Conservation (phyloP, 2,888 invertebrate genomes). For the Sialis lutaria region DNA sequence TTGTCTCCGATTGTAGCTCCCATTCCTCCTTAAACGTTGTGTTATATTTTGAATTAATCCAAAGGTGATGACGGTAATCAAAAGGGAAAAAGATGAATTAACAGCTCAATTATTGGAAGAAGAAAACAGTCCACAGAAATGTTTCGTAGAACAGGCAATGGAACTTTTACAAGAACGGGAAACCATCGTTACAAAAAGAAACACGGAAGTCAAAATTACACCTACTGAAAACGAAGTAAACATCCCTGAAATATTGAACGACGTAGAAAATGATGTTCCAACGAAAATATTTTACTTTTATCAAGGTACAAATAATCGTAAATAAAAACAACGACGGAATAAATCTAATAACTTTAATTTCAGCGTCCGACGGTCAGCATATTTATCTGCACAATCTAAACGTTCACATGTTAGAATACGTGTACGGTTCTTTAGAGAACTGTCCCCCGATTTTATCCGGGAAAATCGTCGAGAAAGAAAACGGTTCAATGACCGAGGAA, state of each 20-base stretch:
- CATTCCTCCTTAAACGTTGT: too few relatives aligned
- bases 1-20: too few relatives aligned
- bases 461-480: slow-evolving; percentile 73
- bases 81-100: slow-evolving; percentile 54
- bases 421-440: slow-evolving; percentile 65
- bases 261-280: slow-evolving; percentile 16
- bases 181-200: slow-evolving; percentile 16
- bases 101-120: slow-evolving; percentile 40
- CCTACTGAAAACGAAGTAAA: slow-evolving; percentile 17
- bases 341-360: slow-evolving; percentile 20
- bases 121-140: slow-evolving; percentile 62
- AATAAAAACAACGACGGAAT: neutral
- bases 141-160: slow-evolving; percentile 74
- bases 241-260: slow-evolving; percentile 11
- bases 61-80: slow-evolving; percentile 50
- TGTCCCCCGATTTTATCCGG: slow-evolving; percentile 60
- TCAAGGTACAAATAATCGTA: slow-evolving; percentile 42
- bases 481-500: slow-evolving; percentile 70
- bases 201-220: neutral
- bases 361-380: slow-evolving; percentile 82
- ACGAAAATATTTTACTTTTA: slow-evolving; percentile 61
- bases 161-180: slow-evolving; percentile 41
- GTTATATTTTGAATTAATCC: too few relatives aligned
- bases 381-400: slow-evolving; percentile 83
- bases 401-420: slow-evolving; percentile 70